A percentile compares a stretch with the other conserved stretches of the same genome.
Evolutionary conservation across 2,797 vertebrate genomes (phyloP).

Genomic region (Stomatorhinus walkeri): DNA sequence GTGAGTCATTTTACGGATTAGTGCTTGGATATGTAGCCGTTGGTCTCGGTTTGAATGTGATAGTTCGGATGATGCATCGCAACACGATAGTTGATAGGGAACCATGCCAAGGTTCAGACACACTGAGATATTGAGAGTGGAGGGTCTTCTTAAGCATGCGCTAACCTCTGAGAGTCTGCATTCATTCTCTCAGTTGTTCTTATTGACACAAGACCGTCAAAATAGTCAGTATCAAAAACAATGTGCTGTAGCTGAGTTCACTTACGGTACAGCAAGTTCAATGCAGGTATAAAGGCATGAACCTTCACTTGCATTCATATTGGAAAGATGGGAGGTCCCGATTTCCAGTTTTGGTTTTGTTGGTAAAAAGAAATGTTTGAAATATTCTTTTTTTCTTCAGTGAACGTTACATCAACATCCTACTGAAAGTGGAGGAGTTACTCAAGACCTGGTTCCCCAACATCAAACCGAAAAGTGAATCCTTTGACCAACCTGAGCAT

Average conservation of each 20-base stretch:
- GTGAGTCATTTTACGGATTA: neutral
- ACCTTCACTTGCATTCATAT: neutral
- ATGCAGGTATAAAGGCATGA: neutral
- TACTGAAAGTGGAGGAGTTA: constrained; percentile 73
- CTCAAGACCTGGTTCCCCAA: constrained; percentile 72
- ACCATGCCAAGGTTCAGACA: constrained; percentile 33
- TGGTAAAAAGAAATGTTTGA: neutral
- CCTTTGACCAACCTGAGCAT: neutral
- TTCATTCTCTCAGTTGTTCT: constrained; percentile 49
- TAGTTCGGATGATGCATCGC: constrained; percentile 36
- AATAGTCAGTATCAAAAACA: neutral
- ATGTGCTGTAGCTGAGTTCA: neutral
- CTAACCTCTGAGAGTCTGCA: constrained; percentile 42
- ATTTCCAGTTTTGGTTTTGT: neutral
- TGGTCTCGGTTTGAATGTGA: neutral
- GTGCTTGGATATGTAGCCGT: neutral
- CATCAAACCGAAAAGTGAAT: constrained; percentile 45
- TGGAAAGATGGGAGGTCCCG: neutral
- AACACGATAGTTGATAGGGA: constrained; percentile 32
- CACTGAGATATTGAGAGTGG: constrained; percentile 36
- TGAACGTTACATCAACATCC: constrained; percentile 64
- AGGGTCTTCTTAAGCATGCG: constrained; percentile 51
- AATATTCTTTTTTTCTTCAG: constrained; percentile 42
- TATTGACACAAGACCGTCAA: neutral
- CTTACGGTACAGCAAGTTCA: neutral